Conservation (phyloP, 2,888 invertebrate genomes). For the Desoria tigrina region DNA sequence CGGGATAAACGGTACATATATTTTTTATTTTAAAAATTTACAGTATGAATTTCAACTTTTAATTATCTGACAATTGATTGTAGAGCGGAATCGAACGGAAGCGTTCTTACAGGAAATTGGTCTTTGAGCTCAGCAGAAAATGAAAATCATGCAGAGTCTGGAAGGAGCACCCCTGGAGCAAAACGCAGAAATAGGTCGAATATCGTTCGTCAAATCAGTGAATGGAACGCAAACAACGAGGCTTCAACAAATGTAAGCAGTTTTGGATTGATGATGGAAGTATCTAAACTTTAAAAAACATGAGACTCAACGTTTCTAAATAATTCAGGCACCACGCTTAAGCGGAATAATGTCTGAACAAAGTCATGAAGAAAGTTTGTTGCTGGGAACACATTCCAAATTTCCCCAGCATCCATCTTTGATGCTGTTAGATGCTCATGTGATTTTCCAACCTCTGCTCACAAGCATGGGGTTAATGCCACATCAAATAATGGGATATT, state of each 20-base stretch:
- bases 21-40: background rate
- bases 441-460: slow-evolving; percentile 88
- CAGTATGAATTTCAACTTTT: background rate
- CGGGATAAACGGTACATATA: background rate
- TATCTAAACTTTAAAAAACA: too few species aligned
- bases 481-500: slow-evolving; percentile 69
- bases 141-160: slow-evolving; percentile 39
- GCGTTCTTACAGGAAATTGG: slow-evolving; percentile 46
- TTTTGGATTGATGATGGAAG: too few species aligned
- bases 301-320: too few species aligned
- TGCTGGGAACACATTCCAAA: slow-evolving; percentile 52
- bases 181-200: slow-evolving; percentile 40
- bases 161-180: slow-evolving; percentile 45
- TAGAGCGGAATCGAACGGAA: slow-evolving; percentile 41
- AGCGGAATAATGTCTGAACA: slow-evolving; percentile 48
- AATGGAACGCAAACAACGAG: slow-evolving; percentile 50
- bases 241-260: slow-evolving; percentile 25
- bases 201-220: slow-evolving; percentile 49
- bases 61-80: background rate
- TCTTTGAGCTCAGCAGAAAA: slow-evolving; percentile 37
- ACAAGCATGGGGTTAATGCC: slow-evolving; percentile 88
- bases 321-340: slow-evolving; percentile 23
- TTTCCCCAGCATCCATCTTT: slow-evolving; percentile 52
- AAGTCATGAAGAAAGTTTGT: slow-evolving; percentile 51
- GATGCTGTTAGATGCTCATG: slow-evolving; percentile 80